Base-by-base conservation (phyloP, 2,797 vertebrate genomes). In the Peromyscus attwateri region DNA sequence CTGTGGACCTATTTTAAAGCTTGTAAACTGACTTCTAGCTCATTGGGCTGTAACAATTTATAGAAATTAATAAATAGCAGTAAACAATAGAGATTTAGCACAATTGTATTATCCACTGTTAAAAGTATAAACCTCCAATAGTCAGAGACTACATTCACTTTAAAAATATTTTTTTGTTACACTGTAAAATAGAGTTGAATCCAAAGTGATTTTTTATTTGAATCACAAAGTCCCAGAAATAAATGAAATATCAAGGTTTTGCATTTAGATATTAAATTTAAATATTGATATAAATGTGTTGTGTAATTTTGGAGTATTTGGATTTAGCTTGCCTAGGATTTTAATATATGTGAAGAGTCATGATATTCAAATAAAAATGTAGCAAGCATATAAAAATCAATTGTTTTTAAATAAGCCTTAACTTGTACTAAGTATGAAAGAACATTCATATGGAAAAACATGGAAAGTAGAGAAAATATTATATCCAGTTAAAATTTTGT, bases 311-410 rank as follows among this genome's bases (percentile, higher is more conserved):
- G 23, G 40, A 12, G 14, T 83, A 31, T 31, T 0, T 79, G 31
- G 12, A 57, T n/a, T 6, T 43, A 93, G 7, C 3, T 92, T 89
- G 60, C 84, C n/a, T 49, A 87, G 77, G 57, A 40, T 16, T 23
- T 64, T 82, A 46, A 83, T 57, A 64, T 87, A 88, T 84, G 14
- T 40, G n/a, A 68, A 89, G 3, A 9, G 4, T 43, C 7, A 91
- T 60, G 1, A 57, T n/a, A 27, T 1, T 1, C 5, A 19, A 66
- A 21, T 25, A 79, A 21, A 37, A 52, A 46, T 19, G 19, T 40
- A 93, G 1, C 16, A 34, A 89, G 34, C 75, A 49, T 60, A 75
- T 92, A 87, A 88, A 92, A 93, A 49, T 62, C 2, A 93, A 90
- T 70, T 84, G 4, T 52, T 10, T 6, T 21, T 85, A 62, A 37